Conservation (phyloP, 1,140 invertebrate species). For the Zaprionus lachaisei region DNA sequence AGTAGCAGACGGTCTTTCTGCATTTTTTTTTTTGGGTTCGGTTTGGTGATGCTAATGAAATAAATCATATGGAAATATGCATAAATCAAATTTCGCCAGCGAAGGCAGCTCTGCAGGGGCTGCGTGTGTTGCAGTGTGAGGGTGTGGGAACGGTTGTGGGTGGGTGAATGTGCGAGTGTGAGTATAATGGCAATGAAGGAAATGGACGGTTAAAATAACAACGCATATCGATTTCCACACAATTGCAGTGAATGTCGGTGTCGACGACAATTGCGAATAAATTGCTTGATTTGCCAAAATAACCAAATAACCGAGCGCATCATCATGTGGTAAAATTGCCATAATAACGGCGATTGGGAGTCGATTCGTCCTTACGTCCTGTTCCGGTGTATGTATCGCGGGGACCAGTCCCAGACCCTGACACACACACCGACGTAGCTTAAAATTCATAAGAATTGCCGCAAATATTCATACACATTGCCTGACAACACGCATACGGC, state of each 20-base stretch:
- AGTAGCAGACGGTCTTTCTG: conserved; percentile 6
- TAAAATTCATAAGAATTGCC: conserved; percentile 81
- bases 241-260: conserved; percentile 64
- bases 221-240: conserved; percentile 81
- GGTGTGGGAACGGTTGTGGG: conserved; percentile 4
- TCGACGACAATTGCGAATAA: conserved; percentile 79
- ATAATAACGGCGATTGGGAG: conserved; percentile 69
- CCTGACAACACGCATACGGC: conserved; percentile 75
- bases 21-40: conserved; percentile 8
- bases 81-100: conserved; percentile 76
- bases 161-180: conserved; percentile 2
- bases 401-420: conserved; percentile 3
- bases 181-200: conserved; percentile 69
- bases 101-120: conserved; percentile 35
- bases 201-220: conserved; percentile 82
- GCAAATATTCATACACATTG: conserved; percentile 81
- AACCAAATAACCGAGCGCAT: conserved; percentile 78
- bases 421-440: conserved; percentile 45
- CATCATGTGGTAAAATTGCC: conserved; percentile 75
- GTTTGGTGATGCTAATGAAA: conserved; percentile 79
- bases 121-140: conserved; percentile 11
- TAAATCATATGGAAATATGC: conserved; percentile 83
- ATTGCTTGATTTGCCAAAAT: conserved; percentile 80
- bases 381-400: conserved; percentile 38
- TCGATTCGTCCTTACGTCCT: conserved; percentile 65